These are phyloP conservation scores for Gasterosteus nipponicus DNA, from an alignment of 2,113 vertebrate genomes.

Conservation along the genomic window DNA sequence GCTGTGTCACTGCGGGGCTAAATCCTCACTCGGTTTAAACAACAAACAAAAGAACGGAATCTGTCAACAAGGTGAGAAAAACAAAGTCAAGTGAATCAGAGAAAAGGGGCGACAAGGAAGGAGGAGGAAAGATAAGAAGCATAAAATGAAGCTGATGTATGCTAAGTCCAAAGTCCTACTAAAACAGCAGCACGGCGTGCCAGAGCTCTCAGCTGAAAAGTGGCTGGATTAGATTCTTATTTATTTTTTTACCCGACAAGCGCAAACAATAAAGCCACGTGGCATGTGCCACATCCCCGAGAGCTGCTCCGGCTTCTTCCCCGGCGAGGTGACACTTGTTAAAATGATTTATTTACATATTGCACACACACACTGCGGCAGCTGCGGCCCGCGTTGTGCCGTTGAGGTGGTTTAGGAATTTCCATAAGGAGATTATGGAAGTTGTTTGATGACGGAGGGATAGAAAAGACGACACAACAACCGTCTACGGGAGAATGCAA, in stretches of 20 bases:
- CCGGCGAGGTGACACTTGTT: constrained; percentile 55
- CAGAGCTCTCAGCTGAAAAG: constrained; percentile 64
- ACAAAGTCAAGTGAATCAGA: constrained; percentile 65
- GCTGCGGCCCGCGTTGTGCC: constrained; percentile 33
- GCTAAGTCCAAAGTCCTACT: constrained; percentile 70
- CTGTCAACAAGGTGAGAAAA: constrained; percentile 55
- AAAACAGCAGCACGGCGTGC: constrained; percentile 36
- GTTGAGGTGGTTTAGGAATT: constrained; percentile 59
- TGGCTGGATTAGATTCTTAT: constrained; percentile 57
- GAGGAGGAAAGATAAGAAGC: constrained; percentile 55
- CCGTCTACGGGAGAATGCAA: constrained; percentile 8
- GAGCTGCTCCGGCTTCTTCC: constrained; percentile 28
- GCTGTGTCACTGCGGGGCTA: constrained; percentile 61
- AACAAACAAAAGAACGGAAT: constrained; percentile 68
- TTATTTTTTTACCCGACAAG: constrained; percentile 53
- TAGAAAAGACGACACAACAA: constrained; percentile 42
- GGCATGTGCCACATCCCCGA: constrained; percentile 51
- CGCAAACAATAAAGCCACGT: constrained; percentile 52
- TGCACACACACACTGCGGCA: constrained; percentile 16
- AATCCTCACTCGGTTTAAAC: constrained; percentile 67
- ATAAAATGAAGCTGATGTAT: constrained; percentile 68
- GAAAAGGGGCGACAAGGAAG: constrained; percentile 53
- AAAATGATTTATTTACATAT: constrained; percentile 73
- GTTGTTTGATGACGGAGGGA: constrained; percentile 57
- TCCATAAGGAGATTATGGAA: constrained; percentile 73